Evolutionary conservation across 2,888 invertebrate species (phyloP), one percentile per base, ranked within the genome.

Genomic region (Melinopterus prodromus): DNA sequence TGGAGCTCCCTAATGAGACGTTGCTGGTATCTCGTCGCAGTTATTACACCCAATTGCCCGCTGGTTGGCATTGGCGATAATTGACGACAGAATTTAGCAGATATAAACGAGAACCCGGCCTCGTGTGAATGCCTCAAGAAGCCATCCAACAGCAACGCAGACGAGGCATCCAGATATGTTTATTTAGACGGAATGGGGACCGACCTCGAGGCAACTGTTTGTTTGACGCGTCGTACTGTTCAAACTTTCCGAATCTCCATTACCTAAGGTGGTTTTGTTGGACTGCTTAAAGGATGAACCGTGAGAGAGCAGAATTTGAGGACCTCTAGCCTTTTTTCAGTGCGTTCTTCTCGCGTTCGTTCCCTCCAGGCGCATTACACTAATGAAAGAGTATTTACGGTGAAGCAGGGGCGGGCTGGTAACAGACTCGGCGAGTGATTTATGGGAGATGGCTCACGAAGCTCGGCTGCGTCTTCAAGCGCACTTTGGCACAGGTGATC

Each of bases 351-450:
- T 74, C 36, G 74, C n/a, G 35, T 74, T 37, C 36, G 74, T 26
- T n/a, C 74, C 37, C 36, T 74, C 6, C 74, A 36, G 77, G 79
- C 77, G 77, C 79, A 80, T 80, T 77, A 80, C 74, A 77, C 77
- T 80, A 80, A 80, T 80, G 79, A 80, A 80, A 80, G 74, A 80
- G 77, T 80, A 80, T 80, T 80, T 80, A 80, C 79, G 74, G 26
- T 74, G 71, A 38, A 75, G 75, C 71, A 70, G 74, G 69, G 69
- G 37, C 26, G 79, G 77, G 15, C 74, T 36, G 7, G 35, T 35
- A 26, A 74, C 36, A 37, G 35, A 2, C 12, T 35, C 74, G 74
- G 35, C 37, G 74, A 74, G 74, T 74, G 74, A 74, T 74, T 74
- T 74, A 74, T 74, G 36, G 53, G 53, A 53, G 53, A 53, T 53